Evolutionary conservation across 2,797 vertebrate genomes (phyloP).

Genomic region (Eulemur rubriventer): DNA sequence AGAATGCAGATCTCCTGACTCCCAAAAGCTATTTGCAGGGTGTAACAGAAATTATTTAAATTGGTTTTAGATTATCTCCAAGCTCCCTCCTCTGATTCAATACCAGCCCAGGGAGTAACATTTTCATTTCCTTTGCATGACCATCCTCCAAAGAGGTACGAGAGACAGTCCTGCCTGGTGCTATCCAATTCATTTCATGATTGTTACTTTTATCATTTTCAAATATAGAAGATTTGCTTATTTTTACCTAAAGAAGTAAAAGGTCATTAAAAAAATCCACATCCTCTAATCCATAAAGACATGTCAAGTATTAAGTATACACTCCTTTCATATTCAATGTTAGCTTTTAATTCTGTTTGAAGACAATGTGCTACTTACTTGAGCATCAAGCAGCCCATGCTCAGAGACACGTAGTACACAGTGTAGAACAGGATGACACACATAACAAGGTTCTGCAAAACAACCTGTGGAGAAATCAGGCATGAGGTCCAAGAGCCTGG

Average conservation of each 20-base stretch:
- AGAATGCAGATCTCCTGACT: neutral
- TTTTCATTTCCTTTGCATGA: neutral
- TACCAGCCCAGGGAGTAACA: neutral
- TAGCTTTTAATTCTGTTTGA: neutral
- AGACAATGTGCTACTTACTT: slow-evolving; percentile 82
- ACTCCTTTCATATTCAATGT: neutral
- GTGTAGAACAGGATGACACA: slow-evolving; percentile 91
- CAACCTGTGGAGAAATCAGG: slow-evolving; percentile 82
- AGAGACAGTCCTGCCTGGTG: neutral
- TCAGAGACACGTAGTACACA: slow-evolving; percentile 89
- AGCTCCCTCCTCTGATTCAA: neutral
- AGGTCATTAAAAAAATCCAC: neutral
- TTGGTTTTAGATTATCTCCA: neutral
- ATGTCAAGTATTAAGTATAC: neutral
- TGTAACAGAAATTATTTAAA: neutral
- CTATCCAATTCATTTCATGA: neutral
- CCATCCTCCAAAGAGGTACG: neutral
- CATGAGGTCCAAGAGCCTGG: neutral
- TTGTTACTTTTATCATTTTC: neutral
- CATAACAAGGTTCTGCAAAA: slow-evolving; percentile 90
- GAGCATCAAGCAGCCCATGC: slow-evolving; percentile 88
- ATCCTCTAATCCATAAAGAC: neutral
- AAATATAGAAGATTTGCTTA: neutral
- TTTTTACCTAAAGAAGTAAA: neutral
- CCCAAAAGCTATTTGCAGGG: neutral